Evolutionary conservation across 2,113 vertebrate genomes (phyloP).

Genomic region (Anthoscopus minutus): DNA sequence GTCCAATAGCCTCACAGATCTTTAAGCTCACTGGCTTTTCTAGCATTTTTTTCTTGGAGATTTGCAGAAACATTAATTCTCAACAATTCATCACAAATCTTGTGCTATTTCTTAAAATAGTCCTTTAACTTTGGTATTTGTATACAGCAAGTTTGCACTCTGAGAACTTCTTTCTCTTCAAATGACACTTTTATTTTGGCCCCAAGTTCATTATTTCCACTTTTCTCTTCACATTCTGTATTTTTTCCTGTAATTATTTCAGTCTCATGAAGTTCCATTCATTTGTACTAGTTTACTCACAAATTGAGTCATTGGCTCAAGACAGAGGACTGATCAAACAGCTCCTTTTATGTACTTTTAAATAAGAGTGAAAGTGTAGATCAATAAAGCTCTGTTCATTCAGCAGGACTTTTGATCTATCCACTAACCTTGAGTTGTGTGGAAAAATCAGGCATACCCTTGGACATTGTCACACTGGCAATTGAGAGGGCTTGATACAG

Average conservation of each 20-base stretch:
- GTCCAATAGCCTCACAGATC: background rate
- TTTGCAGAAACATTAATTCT: background rate
- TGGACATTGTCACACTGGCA: background rate
- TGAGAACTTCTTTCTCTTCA: background rate
- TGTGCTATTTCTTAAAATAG: background rate
- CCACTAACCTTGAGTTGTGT: background rate
- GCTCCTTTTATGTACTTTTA: background rate
- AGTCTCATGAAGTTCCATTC: background rate
- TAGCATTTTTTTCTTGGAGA: background rate
- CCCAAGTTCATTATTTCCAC: background rate
- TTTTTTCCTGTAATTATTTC: background rate
- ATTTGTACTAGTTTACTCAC: background rate
- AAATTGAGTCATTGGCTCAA: background rate
- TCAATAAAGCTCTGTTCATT: background rate
- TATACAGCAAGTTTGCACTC: background rate
- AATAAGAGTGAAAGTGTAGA: background rate
- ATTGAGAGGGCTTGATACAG: background rate
- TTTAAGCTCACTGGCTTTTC: background rate
- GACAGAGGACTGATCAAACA: background rate
- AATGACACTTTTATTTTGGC: background rate
- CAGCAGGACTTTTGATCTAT: background rate
- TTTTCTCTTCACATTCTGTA: background rate
- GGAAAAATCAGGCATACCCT: background rate
- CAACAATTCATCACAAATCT: background rate
- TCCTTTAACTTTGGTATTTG: background rate